Evolutionary conservation across 2,113 vertebrate genomes (phyloP), one percentile per base, ranked within the genome.

Genomic region (Misgurnus anguillicaudatus): DNA sequence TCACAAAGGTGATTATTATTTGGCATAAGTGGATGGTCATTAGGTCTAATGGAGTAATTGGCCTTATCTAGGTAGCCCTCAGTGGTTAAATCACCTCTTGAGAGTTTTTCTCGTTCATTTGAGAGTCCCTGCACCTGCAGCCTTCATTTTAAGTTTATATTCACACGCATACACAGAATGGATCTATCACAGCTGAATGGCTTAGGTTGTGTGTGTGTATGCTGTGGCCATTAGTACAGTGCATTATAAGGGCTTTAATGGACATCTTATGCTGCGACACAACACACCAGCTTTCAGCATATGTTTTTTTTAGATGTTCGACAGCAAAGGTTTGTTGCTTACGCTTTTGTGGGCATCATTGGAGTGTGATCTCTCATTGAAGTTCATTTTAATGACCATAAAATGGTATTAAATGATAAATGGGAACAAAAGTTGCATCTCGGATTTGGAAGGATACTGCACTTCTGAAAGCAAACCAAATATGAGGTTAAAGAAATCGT

Each of bases 11-110:
- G 65, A 62, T 24, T 70, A 47, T 21, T 75, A 62, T 55, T 66
- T 66, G 41, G 67, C 82, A 72, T 55, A 21, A 21, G 48, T 41
- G n/a, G 47, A 9, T 16, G 21, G 60, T 68, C 61, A 67, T 80
- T 80, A 62, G 36, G 38, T 51, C 55, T 81, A 80, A 84, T 74
- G 69, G 55, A 57, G 47, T 11, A 65, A 31, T 78, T 68, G 62
- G 74, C 62, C 65, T 58, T 6, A 58, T 21, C 21, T 48, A 58
- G 48, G 63, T 47, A 31, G 17, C 51, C 24, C 9, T 17, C 45
- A 17, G 58, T 21, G 61, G 74, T 53, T 82, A 58, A 77, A 60
- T 82, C 24, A 31, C 42, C 4, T 4, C 45, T 45, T 57, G 67
- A 24, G 66, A 7, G 19, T 64, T 41, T n/a, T 60, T 71, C 58